phyloP scores from a whole-genome alignment of 2,113 vertebrate genomes.

The Oxygymnocypris stewartii region DNA sequence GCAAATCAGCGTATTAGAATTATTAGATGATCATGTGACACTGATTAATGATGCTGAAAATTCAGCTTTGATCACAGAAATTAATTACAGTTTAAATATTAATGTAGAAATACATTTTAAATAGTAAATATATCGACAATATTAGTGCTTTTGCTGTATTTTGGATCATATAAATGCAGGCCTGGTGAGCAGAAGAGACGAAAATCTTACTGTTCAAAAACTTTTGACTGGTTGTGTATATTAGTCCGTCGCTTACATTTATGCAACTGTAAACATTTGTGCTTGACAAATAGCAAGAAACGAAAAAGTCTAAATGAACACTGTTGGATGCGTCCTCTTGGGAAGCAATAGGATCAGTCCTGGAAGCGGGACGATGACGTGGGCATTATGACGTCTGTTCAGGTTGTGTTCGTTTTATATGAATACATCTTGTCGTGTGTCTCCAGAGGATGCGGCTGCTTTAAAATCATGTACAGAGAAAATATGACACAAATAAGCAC shows the following conservation, averaged over 20 bases:
- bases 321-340: neutral
- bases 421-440: slow-evolving; percentile 55
- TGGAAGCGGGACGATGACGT: slow-evolving; percentile 67
- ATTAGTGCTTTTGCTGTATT: no score
- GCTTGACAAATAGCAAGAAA: slow-evolving; percentile 17
- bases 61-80: no score
- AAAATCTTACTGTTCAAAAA: no score
- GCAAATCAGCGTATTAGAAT: no score
- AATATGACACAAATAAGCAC: slow-evolving; percentile 66
- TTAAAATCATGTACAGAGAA: slow-evolving; percentile 59
- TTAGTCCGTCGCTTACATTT: slow-evolving; percentile 51
- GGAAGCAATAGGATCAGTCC: slow-evolving; percentile 45
- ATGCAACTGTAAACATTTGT: slow-evolving; percentile 40
- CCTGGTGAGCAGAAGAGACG: no score
- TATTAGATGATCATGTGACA: no score
- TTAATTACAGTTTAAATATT: no score
- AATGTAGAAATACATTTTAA: no score
- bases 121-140: no score
- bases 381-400: slow-evolving; percentile 87
- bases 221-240: neutral
- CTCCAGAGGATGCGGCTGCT: slow-evolving; percentile 59
- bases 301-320: neutral
- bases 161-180: no score
- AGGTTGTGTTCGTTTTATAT: slow-evolving; percentile 57
- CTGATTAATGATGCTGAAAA: no score